phyloP scores from a whole-genome alignment of 2,113 vertebrate species.

The Lonchura striata region DNA sequence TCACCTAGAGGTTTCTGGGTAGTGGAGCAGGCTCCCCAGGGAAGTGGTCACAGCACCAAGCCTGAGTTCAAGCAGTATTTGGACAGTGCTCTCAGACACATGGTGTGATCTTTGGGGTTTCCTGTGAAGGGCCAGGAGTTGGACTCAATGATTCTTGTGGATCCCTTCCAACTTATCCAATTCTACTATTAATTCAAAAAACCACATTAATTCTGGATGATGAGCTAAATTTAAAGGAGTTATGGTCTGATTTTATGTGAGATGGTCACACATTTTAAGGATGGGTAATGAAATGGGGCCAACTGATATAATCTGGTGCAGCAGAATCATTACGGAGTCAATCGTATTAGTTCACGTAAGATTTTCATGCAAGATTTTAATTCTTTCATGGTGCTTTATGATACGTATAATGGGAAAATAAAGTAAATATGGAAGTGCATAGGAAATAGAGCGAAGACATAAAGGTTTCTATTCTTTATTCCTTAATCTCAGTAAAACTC shows the following conservation, averaged over 20 bases:
- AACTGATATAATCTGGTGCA: not conserved
- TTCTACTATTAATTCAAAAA: not conserved
- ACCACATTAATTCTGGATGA: not conserved
- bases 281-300: not conserved
- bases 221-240: not conserved
- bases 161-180: not conserved
- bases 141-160: not conserved
- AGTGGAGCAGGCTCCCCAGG: not conserved
- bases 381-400: not conserved
- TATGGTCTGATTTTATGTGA: not conserved
- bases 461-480: not conserved
- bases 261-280: not conserved
- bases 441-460: not conserved
- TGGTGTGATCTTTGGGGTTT: not conserved
- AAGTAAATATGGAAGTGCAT: not conserved
- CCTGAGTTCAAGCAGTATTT: not conserved
- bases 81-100: not conserved
- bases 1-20: not conserved
- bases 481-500: not conserved
- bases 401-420: fast-evolving
- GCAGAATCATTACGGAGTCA: not conserved
- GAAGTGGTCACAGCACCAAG: not conserved
- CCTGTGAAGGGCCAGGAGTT: not conserved
- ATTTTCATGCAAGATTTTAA: not conserved
- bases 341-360: not conserved